Evolutionary conservation across 2,888 invertebrate genomes (phyloP), one percentile per base, ranked within the genome.

Genomic region (Limnephilus marmoratus): DNA sequence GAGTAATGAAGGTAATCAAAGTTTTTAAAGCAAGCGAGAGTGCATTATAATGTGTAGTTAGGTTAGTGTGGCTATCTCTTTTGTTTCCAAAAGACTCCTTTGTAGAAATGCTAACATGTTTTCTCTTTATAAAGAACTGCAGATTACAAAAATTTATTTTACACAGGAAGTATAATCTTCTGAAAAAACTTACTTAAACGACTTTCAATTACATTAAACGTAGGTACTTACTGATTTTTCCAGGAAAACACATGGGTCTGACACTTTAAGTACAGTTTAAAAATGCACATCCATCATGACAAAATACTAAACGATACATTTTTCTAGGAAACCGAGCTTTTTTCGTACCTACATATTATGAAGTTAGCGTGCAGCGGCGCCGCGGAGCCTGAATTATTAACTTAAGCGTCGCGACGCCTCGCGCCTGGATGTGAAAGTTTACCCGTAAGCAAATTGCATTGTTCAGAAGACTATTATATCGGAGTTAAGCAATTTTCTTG

Each of bases 401-500:
- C 86, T 45, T 24, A 24, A 86, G 45, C 45, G 45, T 86, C 86
- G 86, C 45, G 45, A 86, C 86, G 45, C 86, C 86, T 45, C 86
- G 41, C 37, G 41, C 29, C 29, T 37, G 41, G n/a, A n/a, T 85
- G 45, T 85, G 41, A 41, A 37, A 37, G n/a, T 41, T 45, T 29
- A 45, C 86, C n/a, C 24, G 37, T 83, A 83, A 83, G 41, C 83
- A 86, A 37, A 86, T 45, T 41, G 86, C 45, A 45, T 86, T 41
- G 86, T 86, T n/a, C 29, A n/a, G 49, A 45, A 86, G 86, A 29
- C 86, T 45, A 45, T 86, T 86, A 29, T 86, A 45, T 45, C 45
- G 86, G 49, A 68, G 86, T 86, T 86, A 86, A 86, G 86, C 86
- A 41, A 45, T 86, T 86, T 86, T 29, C 86, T 49, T 37, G 37